Evolutionary conservation across 1,140 invertebrate species (phyloP).

Genomic region (Meloidogyne hapla): DNA sequence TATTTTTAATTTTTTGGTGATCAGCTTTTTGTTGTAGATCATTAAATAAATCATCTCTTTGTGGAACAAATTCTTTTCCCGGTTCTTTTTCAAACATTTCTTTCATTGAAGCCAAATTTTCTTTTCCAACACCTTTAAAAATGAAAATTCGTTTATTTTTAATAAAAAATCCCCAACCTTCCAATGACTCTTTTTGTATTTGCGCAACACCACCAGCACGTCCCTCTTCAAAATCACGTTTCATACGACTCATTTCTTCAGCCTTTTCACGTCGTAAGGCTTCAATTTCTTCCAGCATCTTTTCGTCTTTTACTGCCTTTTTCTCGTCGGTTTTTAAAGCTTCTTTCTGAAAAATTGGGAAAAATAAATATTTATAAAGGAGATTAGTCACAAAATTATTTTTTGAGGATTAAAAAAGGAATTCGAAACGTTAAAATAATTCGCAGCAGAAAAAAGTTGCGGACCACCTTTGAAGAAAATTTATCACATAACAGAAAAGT

Average conservation of each 20-base stretch:
- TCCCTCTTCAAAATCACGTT: conserved; percentile 57
- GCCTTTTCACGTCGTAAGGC: conserved; percentile 46
- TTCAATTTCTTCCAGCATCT: conserved; percentile 50
- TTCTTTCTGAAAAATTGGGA: conserved; percentile 52
- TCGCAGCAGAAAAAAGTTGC: background rate
- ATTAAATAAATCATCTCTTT: background rate
- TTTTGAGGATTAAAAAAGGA: background rate
- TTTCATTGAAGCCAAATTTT: conserved; percentile 39
- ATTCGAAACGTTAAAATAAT: background rate
- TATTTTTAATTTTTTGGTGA: background rate
- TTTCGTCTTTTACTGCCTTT: conserved; percentile 52
- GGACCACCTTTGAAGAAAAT: too few species aligned
- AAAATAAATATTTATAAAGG: background rate
- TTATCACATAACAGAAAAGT: too few species aligned
- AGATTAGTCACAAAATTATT: too few species aligned
- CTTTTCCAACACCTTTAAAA: conserved; percentile 55
- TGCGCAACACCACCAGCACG: conserved; percentile 24
- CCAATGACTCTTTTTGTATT: conserved; percentile 9
- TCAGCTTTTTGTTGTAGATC: background rate
- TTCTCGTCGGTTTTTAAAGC: conserved; percentile 39
- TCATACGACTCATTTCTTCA: conserved; percentile 51
- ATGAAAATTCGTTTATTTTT: background rate
- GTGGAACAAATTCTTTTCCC: background rate
- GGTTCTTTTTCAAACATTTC: background rate
- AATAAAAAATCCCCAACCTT: conserved; percentile 1